Evolutionary conservation across 37 sponge, comb jelly and placozoan species (phyloP), one percentile per base, ranked within the genome.

Genomic region (Ephydatia muelleri): DNA sequence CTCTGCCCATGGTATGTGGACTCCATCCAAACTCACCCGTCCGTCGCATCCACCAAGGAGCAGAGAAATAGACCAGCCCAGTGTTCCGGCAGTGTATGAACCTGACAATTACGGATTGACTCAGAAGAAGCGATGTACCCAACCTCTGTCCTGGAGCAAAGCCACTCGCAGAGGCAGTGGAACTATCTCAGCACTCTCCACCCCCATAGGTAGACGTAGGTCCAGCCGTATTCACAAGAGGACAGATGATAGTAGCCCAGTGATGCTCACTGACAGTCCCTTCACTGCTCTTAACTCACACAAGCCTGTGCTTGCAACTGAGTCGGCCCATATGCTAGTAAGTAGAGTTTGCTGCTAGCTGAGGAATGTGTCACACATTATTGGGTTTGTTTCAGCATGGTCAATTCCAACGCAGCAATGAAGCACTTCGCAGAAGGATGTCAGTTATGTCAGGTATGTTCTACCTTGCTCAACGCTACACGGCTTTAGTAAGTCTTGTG

Each of bases 321-420:
- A 33, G 1, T 9, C 72, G 8, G 31, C 21, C 21, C 72, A 75
- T 23, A 34, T 37, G 76, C 35, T 28, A 3, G 76, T 75, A 29
- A n/a, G 38, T 32, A 28, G 30, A 75, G 2, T 11, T 32, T 9
- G 3, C 43, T 43, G 43, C 6, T 43, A 43, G 43, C 43, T 6
- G 43, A 3, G n/a, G 6, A 43, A 43, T 43, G 43, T 6, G 3
- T 43, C 12, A 57, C 19, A 14, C 19, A 11, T 57, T 57, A 21
- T 1, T 57, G 57, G 9, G 57, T 57, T 57, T 57, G 19, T 28
- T 2, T 72, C 29, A 5, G 26, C 70, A 84, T 76, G 84, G 70
- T 25, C 67, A 66, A 67, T 85, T 85, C 74, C 85, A 85, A 12
- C 65, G 85, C 48, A 85, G 85, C 47, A 77, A 38, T 47, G 85